Evolutionary conservation across 2,888 invertebrate species (phyloP).

Genomic region (Chaetogeoica ovagalla): DNA sequence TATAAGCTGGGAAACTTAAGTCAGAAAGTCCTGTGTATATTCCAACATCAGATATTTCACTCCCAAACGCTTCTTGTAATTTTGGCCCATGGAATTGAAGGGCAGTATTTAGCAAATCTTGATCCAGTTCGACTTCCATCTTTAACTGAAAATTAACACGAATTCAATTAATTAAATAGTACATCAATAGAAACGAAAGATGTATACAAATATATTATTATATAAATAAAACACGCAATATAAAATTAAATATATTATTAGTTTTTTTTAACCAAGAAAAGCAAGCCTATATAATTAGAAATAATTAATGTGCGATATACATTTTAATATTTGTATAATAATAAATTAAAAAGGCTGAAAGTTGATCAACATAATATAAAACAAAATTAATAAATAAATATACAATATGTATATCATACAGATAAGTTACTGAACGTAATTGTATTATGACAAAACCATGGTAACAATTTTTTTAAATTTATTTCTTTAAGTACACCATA

Average conservation of each 20-base stretch:
- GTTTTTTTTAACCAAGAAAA: conserved; percentile 15
- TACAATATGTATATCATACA: background rate
- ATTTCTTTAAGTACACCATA: background rate
- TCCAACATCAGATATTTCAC: background rate
- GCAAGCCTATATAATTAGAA: conserved; percentile 23
- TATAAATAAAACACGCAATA: conserved; percentile 7
- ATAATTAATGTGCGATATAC: background rate
- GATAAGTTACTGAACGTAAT: conserved; percentile 9
- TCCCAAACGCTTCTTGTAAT: conserved; percentile 44
- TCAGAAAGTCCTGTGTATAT: conserved; percentile 19
- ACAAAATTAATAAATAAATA: conserved; percentile 6
- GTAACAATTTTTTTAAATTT: conserved; percentile 28
- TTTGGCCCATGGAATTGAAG: conserved; percentile 43
- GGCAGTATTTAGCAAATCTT: conserved; percentile 41
- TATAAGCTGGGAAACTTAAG: conserved; percentile 35
- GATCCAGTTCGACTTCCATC: conserved; percentile 44
- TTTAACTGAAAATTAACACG: conserved; percentile 40
- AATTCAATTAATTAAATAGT: conserved; percentile 16
- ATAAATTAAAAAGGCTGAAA: conserved; percentile 29
- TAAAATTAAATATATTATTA: conserved; percentile 24
- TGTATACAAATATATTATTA: conserved; percentile 6
- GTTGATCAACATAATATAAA: conserved; percentile 50
- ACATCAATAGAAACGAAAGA: background rate
- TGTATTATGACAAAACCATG: conserved; percentile 39
- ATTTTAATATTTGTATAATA: conserved; percentile 25